Base-by-base conservation (phyloP, 2,797 vertebrate species). In the Lutjanus argentimaculatus region DNA sequence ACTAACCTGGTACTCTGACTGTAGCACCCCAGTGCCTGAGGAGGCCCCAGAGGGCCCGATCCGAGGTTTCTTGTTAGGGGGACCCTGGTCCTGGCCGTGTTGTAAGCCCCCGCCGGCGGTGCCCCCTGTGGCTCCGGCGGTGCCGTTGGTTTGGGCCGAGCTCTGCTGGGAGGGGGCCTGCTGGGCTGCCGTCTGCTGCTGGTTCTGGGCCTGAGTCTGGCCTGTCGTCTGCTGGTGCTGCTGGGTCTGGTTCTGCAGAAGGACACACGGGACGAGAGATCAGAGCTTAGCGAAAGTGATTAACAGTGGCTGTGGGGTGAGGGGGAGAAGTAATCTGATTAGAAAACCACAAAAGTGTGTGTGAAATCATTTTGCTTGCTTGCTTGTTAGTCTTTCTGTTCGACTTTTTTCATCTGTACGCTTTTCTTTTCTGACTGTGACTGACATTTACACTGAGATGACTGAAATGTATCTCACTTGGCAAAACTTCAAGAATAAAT, bases 21-120 rank as follows among this genome's bases (percentile, higher is more conserved):
- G 97, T 84, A 98, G 95, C 72, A 97, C 96, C 59, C 97, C 96
- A 56, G 97, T 96, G 83, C 97, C 97, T 53, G 98, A 97, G 94
- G 96, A 96, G 83, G 97, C 66, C 78, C 96, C 97, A 21, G 98
- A 96, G 89, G 98, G 97, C 85, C 97, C 98, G 1, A 99, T 95
- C 67, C 98, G 97, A 79, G 97, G 96, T 91, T 99, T 99, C 95
- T 99, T 99, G 95, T 95, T 99, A 0, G 97, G 97, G 85, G 97
- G 98, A 80, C 97, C 98, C 95, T 97, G 97, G 85, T 93, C 97
- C 90, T 98, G 97, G 85, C 96, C 79, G 45, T 98, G 98, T 91
- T 98, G 98, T 40, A 98, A 89, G 2, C 96, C 96, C 0, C 95
- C 53, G 0, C 94, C 96, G 0, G 96, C 0, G 0, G 84, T 89